Conservation (phyloP, 2,797 vertebrate genomes). For the Chiloscyllium punctatum region DNA sequence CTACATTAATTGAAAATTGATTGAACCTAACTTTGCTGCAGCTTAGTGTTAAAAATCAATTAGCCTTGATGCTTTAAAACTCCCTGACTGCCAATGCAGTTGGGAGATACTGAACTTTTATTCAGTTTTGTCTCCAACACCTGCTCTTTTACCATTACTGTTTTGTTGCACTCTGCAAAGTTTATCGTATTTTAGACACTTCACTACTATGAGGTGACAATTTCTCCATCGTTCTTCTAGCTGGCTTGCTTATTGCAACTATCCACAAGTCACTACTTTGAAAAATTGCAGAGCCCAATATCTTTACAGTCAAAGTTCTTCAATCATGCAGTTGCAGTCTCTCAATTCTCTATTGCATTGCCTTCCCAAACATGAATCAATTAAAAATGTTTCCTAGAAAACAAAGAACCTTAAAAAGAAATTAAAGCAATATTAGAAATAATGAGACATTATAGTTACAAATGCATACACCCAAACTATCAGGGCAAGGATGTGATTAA, state of each 20-base stretch:
- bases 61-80: background rate
- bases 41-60: background rate
- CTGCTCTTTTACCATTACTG: background rate
- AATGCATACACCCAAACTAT: background rate
- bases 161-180: background rate
- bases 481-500: background rate
- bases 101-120: no score
- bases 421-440: background rate
- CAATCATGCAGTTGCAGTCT: background rate
- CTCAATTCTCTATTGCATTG: background rate
- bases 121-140: background rate
- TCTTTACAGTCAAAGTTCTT: background rate
- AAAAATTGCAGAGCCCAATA: background rate
- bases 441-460: background rate
- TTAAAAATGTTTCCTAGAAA: background rate
- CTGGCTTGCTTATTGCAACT: background rate
- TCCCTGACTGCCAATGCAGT: background rate
- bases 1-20: background rate
- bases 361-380: background rate
- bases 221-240: background rate
- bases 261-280: background rate
- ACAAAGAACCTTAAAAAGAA: background rate
- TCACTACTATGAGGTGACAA: background rate
- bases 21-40: background rate
- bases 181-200: background rate